A percentile compares a stretch with the other conserved stretches of the same genome.
Conservation (phyloP, 2,888 invertebrate genomes). For the Pedicia rivosa region DNA sequence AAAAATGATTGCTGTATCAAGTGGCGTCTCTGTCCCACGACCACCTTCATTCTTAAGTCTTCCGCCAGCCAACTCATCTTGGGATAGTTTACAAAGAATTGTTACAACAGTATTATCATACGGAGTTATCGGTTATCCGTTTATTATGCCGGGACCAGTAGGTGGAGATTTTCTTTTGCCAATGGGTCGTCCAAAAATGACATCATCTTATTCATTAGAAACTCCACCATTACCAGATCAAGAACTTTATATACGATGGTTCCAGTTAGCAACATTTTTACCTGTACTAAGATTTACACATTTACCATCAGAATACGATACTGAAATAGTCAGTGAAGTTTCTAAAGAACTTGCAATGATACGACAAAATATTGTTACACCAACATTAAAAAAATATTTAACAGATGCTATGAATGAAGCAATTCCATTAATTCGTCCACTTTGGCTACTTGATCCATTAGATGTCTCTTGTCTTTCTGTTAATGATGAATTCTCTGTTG, state of each 20-base stretch:
- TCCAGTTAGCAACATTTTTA: conserved; percentile 77
- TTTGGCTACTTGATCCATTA: conserved; percentile 77
- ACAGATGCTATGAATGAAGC: conserved; percentile 68
- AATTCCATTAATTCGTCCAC: conserved; percentile 66
- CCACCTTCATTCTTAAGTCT: conserved; percentile 76
- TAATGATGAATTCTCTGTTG: conserved; percentile 76
- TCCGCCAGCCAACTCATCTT: conserved; percentile 72
- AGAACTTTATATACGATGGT: conserved; percentile 79
- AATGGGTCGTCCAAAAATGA: conserved; percentile 30
- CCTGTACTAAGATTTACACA: conserved; percentile 86
- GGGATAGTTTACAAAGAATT: conserved; percentile 68
- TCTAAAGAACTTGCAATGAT: conserved; percentile 57
- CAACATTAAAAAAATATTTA: conserved; percentile 58
- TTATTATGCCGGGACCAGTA: conserved; percentile 83
- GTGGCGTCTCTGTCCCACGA: conserved; percentile 64
- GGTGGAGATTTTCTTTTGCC: conserved; percentile 72
- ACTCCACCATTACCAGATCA: conserved; percentile 51
- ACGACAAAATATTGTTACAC: conserved; percentile 62
- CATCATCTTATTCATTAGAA: conserved; percentile 35
- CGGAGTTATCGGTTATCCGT: conserved; percentile 83
- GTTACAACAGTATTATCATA: conserved; percentile 78
- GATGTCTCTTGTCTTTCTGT: conserved; percentile 63
- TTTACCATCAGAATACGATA: conserved; percentile 76
- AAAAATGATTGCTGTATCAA: conserved; percentile 64
- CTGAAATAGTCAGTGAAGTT: conserved; percentile 57